A percentile compares a stretch with the other conserved stretches of the same genome.
Conservation (phyloP, 1,140 invertebrate genomes). For the Eufriesea mexicana region DNA sequence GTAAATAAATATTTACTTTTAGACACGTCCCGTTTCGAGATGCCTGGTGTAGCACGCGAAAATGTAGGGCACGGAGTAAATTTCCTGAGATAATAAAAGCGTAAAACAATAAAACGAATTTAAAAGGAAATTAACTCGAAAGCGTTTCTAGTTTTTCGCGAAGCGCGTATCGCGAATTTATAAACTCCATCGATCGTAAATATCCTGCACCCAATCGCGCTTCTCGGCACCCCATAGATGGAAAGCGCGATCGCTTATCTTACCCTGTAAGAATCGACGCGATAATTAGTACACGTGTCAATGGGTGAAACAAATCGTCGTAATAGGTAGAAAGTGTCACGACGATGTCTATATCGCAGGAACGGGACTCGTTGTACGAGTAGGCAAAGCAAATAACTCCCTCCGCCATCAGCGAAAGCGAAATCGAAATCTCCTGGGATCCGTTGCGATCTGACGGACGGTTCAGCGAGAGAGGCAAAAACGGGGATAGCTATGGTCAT, state of each 20-base stretch:
- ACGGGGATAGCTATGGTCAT: too few species aligned
- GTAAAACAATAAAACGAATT: too few species aligned
- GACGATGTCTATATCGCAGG: neutral
- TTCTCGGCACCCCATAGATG: neutral
- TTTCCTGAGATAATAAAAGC: too few species aligned
- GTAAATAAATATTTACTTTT: too few species aligned
- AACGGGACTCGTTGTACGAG: conserved; percentile 48
- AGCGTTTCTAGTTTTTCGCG: too few species aligned
- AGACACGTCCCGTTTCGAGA: too few species aligned
- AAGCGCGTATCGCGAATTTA: neutral
- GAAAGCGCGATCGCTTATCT: neutral
- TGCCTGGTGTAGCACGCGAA: too few species aligned
- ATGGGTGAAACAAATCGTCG: neutral
- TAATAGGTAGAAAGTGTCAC: neutral
- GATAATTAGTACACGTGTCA: neutral
- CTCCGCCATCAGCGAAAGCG: conserved; percentile 50
- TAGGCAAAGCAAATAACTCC: neutral
- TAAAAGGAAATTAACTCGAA: too few species aligned
- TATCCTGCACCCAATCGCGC: neutral
- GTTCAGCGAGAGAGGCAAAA: neutral
- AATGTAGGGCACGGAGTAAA: too few species aligned
- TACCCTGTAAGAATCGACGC: neutral
- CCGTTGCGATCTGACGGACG: neutral
- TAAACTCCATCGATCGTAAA: neutral
- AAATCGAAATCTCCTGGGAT: conserved; percentile 54